Base-by-base conservation (phyloP, 2,113 vertebrate species). In the Neomonachus schauinslandi region DNA sequence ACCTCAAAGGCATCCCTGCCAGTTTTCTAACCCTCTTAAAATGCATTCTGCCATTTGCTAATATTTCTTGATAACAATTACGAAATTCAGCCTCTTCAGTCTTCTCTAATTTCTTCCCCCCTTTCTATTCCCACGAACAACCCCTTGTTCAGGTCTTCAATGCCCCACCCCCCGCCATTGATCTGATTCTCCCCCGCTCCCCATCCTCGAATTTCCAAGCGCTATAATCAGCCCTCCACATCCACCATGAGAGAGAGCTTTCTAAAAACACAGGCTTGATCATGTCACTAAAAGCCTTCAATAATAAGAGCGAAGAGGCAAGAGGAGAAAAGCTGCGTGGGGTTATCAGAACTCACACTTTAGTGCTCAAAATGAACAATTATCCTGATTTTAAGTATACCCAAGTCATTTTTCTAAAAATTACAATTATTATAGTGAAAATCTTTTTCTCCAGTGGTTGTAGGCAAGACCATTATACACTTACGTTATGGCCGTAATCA, bases 301-400 rank as follows among this genome's bases (percentile, higher is more conserved):
- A 91, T 96, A 96, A 95, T 89, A 96, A 94, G 84, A 89, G 81
- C 61, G 92, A 95, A 90, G 93, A 97, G 39, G 97, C 95, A 63
- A 82, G 49, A 92, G 72, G 55, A 95, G 84, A 96, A 95, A 96
- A 90, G 69, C 95, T 85, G 92, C 95, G 74, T 94, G 77, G 72
- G 33, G 22, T 95, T 96, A 97, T 96, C 95, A 98, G 94, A 95
- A 96, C 86, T 96, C 83, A 93, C 63, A 65, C 91, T 95, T 97
- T 92, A 95, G 71, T 89, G 94, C 77, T 96, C 65, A 46, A 92
- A 96, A 98, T 93, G 97, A 97, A 89, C 92, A 98, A 97, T 97
- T 97, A 97, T 89, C 89, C 67, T 98, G 96, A 96, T 97, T 97
- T 97, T 97, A 96, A 98, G 85, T 97, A 86, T 83, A 80, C 85